A percentile compares a stretch with the other conserved stretches of the same genome.
Conservation (phyloP, 2,797 vertebrate species). For the Sciurus carolinensis region DNA sequence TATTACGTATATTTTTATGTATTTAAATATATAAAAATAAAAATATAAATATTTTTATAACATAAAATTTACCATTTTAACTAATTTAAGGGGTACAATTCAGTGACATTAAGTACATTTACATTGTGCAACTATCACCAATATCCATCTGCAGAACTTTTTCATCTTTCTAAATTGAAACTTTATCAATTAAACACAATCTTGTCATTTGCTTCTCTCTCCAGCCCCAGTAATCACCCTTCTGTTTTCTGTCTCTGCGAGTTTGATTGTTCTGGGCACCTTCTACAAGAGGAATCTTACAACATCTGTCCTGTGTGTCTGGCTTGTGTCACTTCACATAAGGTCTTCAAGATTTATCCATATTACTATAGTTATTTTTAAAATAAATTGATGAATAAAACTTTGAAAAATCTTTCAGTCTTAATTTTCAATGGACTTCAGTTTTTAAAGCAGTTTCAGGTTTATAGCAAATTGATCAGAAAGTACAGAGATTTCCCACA, state of each 20-base stretch:
- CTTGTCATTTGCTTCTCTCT: neutral
- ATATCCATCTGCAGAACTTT: neutral
- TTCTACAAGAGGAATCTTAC: neutral
- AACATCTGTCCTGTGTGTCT: conserved; percentile 23
- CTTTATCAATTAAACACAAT: neutral
- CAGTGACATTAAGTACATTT: neutral
- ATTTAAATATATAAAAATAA: too few relatives aligned
- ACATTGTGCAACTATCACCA: neutral
- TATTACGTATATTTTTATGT: too few relatives aligned
- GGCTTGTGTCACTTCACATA: conserved; percentile 2
- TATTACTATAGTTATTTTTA: conserved; percentile 12
- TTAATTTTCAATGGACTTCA: neutral
- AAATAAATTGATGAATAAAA: conserved; percentile 4
- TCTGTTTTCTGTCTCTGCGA: conserved; percentile 3
- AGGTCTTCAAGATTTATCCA: neutral
- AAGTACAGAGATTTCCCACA: neutral
- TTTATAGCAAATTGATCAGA: neutral
- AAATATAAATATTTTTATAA: neutral
- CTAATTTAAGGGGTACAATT: neutral
- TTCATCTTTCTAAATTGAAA: neutral
- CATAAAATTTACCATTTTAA: conserved; percentile 4
- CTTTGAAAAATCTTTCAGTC: neutral
- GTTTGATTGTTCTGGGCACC: neutral
- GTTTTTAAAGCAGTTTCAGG: neutral
- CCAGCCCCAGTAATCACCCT: neutral